These are phyloP conservation scores for Hoplias malabaricus DNA, from an alignment of 2,113 vertebrate species.

Conservation along the genomic window DNA sequence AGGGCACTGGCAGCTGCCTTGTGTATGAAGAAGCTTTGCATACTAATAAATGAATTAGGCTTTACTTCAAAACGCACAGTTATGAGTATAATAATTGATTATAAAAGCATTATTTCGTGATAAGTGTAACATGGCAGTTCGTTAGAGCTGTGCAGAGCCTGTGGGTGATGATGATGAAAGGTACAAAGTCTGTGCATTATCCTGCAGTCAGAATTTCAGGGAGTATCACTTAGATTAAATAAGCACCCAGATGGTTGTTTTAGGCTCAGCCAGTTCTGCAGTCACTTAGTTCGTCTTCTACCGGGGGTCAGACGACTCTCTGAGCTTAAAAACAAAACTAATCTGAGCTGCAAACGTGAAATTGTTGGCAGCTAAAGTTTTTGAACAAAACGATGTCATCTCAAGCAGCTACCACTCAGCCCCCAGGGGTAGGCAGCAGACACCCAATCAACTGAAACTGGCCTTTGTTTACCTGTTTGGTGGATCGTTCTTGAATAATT, in stretches of 20 bases:
- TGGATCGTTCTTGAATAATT: slow-evolving; percentile 32
- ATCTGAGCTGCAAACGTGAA: background rate
- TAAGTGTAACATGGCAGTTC: background rate
- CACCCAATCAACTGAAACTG: slow-evolving; percentile 24
- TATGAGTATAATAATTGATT: background rate
- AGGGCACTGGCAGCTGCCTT: background rate
- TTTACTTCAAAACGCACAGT: background rate
- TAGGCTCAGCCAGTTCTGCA: slow-evolving; percentile 15
- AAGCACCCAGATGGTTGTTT: slow-evolving; percentile 20
- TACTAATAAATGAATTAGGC: background rate
- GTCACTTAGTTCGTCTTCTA: background rate
- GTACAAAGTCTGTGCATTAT: background rate
- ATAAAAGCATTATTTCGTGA: background rate
- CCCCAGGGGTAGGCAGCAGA: background rate
- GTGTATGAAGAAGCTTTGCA: background rate
- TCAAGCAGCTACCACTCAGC: slow-evolving; percentile 1
- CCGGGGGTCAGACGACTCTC: background rate
- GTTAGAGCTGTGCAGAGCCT: background rate
- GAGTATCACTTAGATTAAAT: slow-evolving; percentile 24
- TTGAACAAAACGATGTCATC: slow-evolving; percentile 2
- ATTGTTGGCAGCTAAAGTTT: slow-evolving; percentile 1
- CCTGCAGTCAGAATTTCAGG: slow-evolving; percentile 24
- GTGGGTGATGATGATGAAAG: slow-evolving; percentile 3
- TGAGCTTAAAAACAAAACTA: background rate
- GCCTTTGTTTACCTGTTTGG: slow-evolving; percentile 32